A percentile compares a stretch with the other conserved stretches of the same genome.
Conservation (phyloP, 2,113 vertebrate species). For the Bubalus kerabau region DNA sequence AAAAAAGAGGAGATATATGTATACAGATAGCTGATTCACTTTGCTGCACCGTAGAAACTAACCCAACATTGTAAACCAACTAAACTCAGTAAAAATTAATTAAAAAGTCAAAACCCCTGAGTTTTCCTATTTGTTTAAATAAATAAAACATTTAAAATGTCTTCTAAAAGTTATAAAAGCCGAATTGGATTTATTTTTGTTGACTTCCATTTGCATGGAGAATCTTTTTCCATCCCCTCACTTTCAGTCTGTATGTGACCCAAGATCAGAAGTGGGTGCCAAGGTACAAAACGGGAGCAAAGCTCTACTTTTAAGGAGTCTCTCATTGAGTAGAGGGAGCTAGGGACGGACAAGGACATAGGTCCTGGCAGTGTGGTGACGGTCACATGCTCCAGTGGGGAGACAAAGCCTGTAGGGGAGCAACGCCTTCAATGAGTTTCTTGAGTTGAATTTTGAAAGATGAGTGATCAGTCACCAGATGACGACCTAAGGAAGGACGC, state of each 20-base stretch:
- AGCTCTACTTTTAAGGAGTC: background rate
- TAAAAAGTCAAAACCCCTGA: background rate
- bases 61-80: background rate
- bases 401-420: background rate
- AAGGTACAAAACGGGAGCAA: background rate
- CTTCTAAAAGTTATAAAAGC: background rate
- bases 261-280: background rate
- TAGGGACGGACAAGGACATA: background rate
- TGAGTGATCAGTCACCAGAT: background rate
- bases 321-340: too few relatives aligned
- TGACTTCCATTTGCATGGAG: background rate
- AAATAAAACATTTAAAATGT: background rate
- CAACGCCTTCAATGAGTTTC: background rate
- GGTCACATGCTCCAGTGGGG: background rate
- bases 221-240: background rate
- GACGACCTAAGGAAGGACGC: background rate
- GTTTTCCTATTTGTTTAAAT: background rate
- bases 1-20: rapidly evolving
- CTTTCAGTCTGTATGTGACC: background rate
- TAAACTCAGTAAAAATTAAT: background rate
- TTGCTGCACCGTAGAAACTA: background rate
- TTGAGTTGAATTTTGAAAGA: background rate
- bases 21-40: rapidly evolving
- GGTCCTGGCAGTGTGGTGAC: background rate
- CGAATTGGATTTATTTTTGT: background rate